These are phyloP conservation scores for Eriocheir sinensis DNA, from an alignment of 1,140 invertebrate species.

Conservation along the genomic window DNA sequence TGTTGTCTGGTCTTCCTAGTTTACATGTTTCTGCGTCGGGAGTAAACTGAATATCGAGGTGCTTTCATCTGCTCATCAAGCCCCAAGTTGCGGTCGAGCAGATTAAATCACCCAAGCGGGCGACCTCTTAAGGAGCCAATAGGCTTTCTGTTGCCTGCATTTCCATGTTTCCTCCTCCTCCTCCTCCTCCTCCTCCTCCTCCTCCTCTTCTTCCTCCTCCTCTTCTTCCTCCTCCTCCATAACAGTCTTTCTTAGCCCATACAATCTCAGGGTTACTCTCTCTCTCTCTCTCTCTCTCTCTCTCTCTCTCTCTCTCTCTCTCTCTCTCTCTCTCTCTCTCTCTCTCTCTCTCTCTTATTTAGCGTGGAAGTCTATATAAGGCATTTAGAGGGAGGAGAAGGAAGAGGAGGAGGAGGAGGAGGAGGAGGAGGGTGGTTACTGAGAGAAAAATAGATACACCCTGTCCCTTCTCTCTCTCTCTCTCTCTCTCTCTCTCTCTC, in stretches of 20 bases:
- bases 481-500: conserved; percentile 1
- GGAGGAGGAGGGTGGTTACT: background rate
- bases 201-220: background rate
- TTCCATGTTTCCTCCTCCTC: background rate
- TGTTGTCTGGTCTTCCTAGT: no score
- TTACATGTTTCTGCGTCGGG: background rate
- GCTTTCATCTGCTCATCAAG: no score
- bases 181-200: background rate
- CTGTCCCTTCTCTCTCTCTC: no score
- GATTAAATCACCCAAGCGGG: no score
- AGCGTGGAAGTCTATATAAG: background rate
- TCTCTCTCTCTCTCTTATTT: conserved; percentile 25
- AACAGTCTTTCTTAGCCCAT: background rate
- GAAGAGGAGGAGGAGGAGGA: background rate
- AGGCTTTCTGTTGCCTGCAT: no score
- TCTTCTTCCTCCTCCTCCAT: background rate
- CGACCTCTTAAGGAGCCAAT: no score
- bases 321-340: conserved; percentile 13
- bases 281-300: background rate
- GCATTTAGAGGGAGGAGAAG: background rate
- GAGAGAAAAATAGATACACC: background rate
- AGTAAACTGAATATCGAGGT: no score
- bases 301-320: conserved; percentile 22
- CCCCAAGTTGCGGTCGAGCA: no score
- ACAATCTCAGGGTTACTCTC: background rate